Percentiles rank a stretch among this genome's conserved stretches.
These are phyloP conservation scores for Bombus haemorrhoidalis DNA, from an alignment of 1,140 invertebrate species.

Conservation along the genomic window DNA sequence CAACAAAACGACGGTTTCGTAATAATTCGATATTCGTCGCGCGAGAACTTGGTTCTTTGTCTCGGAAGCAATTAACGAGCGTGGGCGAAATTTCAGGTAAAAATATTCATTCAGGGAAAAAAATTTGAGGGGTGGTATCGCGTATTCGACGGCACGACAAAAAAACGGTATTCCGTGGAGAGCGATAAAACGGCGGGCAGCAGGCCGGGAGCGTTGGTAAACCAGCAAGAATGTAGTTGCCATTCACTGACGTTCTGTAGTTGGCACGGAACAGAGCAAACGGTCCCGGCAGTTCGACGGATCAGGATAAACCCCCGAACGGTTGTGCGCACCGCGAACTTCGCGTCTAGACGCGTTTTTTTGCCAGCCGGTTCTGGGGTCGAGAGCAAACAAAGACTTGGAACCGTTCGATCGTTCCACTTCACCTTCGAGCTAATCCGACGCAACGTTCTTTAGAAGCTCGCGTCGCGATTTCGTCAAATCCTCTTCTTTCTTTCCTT, in stretches of 20 bases:
- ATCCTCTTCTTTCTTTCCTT: background rate
- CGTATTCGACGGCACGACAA: conserved; percentile 8
- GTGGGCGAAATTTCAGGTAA: conserved; percentile 14
- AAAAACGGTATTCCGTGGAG: conserved; percentile 36
- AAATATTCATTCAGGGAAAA: conserved; percentile 32
- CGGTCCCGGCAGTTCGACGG: conserved; percentile 33
- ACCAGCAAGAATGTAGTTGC: conserved; percentile 51
- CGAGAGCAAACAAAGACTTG: conserved; percentile 59
- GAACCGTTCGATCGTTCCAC: conserved; percentile 61
- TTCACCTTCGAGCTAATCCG: conserved; percentile 61
- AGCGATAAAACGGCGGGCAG: conserved; percentile 45
- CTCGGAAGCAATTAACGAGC: background rate
- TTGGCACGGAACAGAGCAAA: conserved; percentile 53
- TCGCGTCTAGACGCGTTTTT: conserved; percentile 70
- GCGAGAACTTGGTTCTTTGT: background rate
- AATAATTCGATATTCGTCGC: background rate
- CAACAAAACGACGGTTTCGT: background rate
- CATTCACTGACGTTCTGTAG: conserved; percentile 28
- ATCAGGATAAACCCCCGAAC: conserved; percentile 58
- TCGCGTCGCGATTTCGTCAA: conserved; percentile 16
- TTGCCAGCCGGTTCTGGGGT: conserved; percentile 44
- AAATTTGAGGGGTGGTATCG: conserved; percentile 5
- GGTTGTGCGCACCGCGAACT: conserved; percentile 49
- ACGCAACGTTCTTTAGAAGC: conserved; percentile 30
- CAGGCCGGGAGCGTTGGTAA: conserved; percentile 45